Base-by-base conservation (phyloP, 1,140 invertebrate species). In the Cydia splendana region DNA sequence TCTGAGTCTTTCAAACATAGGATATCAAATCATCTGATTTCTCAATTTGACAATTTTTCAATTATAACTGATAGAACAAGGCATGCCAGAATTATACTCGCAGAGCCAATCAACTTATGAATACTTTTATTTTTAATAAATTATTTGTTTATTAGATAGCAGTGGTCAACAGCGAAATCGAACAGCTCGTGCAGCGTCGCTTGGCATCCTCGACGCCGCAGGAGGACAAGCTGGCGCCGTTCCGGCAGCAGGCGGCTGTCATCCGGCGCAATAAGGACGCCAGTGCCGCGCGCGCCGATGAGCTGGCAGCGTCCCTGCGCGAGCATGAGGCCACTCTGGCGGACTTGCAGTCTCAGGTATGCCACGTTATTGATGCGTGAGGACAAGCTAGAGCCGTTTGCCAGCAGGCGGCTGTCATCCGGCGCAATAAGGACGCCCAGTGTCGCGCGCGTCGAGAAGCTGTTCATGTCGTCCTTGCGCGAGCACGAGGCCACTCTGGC, bases 241-340 rank as follows among this genome's bases (percentile, higher is more conserved):
- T 97, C 85, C 94, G 97, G 53, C 97, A 98, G 85, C 97, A 98
- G 92, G 97, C 97, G 3, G 95, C 95, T 0, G 96, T 97, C 15
- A 96, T 97, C 42, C 94, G 95, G 18, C 94, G 96, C 30, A 97
- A 97, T 85, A 98, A 98, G 85, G 95, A 96, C 67, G 94, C 95
- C 24, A 95, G 95, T 12, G 95, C 97, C 1, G 96, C 96, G 78
- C 94, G 95, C 76, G 93, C 97, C 20, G 95, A 96, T 78, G 95
- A 96, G 74, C 86, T 95, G 0, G 94, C 96, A 74, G 93, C 91
- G 18, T 94, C 95, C 77, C 88, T 97, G 7, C 91, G 94, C 20
- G 94, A 95, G 48, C 82, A 96, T 5, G 95, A 95, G 83, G 91
- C 83, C 0, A 93, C 90, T 51, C 77, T 95, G 0, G 92, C 94